Base-by-base conservation (phyloP, 2,888 invertebrate genomes). In the Cataglyphis altisquamis region DNA sequence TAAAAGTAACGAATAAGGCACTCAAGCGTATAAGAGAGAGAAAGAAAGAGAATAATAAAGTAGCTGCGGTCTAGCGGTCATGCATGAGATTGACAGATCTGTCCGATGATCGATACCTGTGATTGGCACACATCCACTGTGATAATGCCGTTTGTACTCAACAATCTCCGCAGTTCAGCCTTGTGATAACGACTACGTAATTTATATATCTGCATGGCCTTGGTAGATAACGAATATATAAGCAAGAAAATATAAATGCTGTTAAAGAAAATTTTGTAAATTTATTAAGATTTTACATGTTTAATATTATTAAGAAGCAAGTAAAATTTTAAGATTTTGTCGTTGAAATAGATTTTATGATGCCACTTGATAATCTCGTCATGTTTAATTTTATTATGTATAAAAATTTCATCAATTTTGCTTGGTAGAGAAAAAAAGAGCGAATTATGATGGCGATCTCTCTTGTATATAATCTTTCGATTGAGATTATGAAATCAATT, bases 61-160 rank as follows among this genome's bases (percentile, higher is more conserved):
- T 57, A 66, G 52, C 70, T 70, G 78, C 64, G 73, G 25, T 77
- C 60, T 70, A 41, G 75, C 29, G 60, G 29, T n/a, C 9, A 12
- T 29, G 25, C 60, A 52, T 39, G 72, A 63, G 74, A 74, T 74
- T 62, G 68, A 55, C 78, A 48, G 66, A 55, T 21, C 15, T 15
- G 73, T 9, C 29, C 73, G 70, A 83, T 87, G 86, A 86, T 86
- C 86, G 86, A 84, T 86, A 67, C 62, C 82, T 4, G 29, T 80
- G 10, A 78, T 82, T 84, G 78, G 60, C 82, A 60, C 36, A 55
- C 81, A 32, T 78, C 9, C 62, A 10, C 18, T 32, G 21, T 48
- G 36, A 68, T 52, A 52, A 67, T 67, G 67, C 32, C 67, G 48
- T 67, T 67, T 48, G 29, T 67, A 48, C 48, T 48, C 67, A 48